Conservation (phyloP, 2,113 vertebrate species). For the Bambusicola thoracicus region DNA sequence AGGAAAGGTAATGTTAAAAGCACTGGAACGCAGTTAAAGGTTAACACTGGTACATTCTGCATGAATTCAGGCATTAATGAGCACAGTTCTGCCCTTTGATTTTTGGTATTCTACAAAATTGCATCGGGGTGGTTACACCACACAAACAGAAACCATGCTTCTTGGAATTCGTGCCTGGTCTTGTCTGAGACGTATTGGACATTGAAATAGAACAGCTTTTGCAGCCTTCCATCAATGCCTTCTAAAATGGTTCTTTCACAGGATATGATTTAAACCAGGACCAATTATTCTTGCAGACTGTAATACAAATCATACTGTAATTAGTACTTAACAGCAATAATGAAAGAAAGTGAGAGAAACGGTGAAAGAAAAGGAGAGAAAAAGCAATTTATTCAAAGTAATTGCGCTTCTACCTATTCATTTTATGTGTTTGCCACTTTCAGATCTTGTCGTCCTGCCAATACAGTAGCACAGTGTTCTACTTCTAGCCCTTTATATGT, state of each 20-base stretch:
- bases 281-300: conserved; percentile 3
- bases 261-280: neutral
- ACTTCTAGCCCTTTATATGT: neutral
- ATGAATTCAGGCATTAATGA: neutral
- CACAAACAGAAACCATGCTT: neutral
- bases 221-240: neutral
- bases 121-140: neutral
- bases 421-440: conserved; percentile 61
- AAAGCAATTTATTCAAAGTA: conserved; percentile 48
- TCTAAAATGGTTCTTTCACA: neutral
- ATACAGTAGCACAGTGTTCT: conserved; percentile 17
- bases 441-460: conserved; percentile 63
- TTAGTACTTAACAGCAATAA: conserved; percentile 21
- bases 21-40: neutral
- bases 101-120: neutral
- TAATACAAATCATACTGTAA: neutral
- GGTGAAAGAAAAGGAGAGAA: conserved; percentile 17
- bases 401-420: conserved; percentile 69
- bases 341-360: conserved; percentile 46
- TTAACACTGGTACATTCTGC: neutral
- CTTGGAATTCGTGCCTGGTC: neutral
- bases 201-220: neutral
- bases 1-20: neutral
- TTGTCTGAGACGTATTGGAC: neutral
- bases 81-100: neutral